phyloP scores from a whole-genome alignment of 2,888 invertebrate genomes.

The Nymphalis urticae region DNA sequence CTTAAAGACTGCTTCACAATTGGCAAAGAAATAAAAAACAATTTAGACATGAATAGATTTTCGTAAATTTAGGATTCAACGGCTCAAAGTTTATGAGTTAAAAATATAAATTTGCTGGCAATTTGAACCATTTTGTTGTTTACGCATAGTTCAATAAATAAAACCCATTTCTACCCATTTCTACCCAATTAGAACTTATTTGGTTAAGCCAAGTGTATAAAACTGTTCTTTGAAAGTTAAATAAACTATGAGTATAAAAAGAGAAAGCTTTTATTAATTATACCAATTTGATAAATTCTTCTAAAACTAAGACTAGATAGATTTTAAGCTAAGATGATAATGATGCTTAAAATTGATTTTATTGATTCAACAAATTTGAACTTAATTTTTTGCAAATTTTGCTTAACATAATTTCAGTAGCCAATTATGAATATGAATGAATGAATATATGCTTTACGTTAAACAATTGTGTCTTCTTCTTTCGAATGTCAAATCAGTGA shows the following conservation, averaged over 20 bases:
- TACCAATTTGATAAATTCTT: neutral
- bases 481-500: too few relatives aligned
- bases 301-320: constrained; percentile 11
- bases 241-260: neutral
- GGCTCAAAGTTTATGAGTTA: neutral
- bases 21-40: neutral
- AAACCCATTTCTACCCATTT: too few relatives aligned
- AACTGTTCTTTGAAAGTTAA: neutral
- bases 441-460: too few relatives aligned
- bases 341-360: neutral
- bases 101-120: too few relatives aligned
- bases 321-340: neutral
- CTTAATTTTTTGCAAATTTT: too few relatives aligned
- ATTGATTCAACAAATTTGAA: too few relatives aligned
- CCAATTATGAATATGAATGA: too few relatives aligned
- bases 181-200: too few relatives aligned
- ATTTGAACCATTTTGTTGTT: too few relatives aligned
- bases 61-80: neutral
- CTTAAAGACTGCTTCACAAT: neutral
- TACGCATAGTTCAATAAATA: too few relatives aligned
- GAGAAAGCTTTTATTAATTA: neutral
- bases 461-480: too few relatives aligned
- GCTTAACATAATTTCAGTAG: too few relatives aligned
- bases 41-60: neutral
- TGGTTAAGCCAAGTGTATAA: neutral